Evolutionary conservation across 2,113 vertebrate species (phyloP).

Genomic region (Seriola quinqueradiata): DNA sequence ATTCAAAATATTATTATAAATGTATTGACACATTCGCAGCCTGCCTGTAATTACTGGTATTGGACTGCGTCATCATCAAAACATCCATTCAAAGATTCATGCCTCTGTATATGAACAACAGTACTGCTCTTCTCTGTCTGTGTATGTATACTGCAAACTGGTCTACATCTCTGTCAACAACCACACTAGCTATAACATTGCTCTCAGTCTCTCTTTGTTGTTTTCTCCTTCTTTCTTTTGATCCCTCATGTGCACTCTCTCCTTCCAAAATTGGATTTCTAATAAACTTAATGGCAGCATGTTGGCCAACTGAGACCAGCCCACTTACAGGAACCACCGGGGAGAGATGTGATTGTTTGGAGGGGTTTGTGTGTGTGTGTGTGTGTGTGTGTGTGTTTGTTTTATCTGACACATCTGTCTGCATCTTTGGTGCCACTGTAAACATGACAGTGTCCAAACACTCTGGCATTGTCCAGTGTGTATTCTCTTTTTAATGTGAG

Average conservation of each 20-base stretch:
- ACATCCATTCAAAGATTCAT: no score
- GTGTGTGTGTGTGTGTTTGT: neutral
- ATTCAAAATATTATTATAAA: no score
- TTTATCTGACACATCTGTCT: neutral
- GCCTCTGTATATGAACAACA: no score
- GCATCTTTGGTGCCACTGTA: neutral
- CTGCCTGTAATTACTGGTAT: no score
- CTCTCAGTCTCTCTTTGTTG: neutral
- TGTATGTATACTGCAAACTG: no score
- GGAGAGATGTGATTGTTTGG: constrained; percentile 13
- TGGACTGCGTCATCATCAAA: no score
- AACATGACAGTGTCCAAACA: neutral
- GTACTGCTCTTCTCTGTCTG: no score
- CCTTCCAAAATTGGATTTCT: constrained; percentile 55
- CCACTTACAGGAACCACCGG: constrained; percentile 52
- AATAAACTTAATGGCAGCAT: constrained; percentile 74
- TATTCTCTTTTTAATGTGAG: neutral
- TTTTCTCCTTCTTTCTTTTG: neutral
- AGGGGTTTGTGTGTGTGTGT: constrained; percentile 1
- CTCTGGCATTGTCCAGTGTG: neutral
- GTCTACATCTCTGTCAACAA: no score
- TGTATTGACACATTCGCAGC: no score
- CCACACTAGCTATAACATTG: no score
- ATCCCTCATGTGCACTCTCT: constrained; percentile 26
- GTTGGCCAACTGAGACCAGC: constrained; percentile 45